Base-by-base conservation (phyloP, 1,140 invertebrate genomes). In the Drosophila suzukii region DNA sequence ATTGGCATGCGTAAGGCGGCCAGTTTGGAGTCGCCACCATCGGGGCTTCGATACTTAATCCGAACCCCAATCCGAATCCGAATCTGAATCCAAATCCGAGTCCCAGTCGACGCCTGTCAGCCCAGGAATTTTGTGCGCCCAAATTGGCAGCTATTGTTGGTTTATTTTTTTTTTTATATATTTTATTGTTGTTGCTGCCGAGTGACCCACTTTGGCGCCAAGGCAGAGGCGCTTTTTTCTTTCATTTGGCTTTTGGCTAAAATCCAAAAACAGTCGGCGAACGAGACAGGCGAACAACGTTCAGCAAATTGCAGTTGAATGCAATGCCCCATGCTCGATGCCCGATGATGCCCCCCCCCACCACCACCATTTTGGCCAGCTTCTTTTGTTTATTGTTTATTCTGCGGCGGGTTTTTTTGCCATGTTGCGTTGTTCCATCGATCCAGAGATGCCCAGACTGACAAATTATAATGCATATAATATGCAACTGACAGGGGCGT, bases 81-180 rank as follows among this genome's bases (percentile, higher is more conserved):
- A 59, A 38, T 32, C n/a, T 7, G 24, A 27, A 0, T 10, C 13
- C 20, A n/a, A 59, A 38, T 59, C 32, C 47, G 74, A 71, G 78
- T 70, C 55, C 66, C 62, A 50, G 75, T 67, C 75, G 82, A 70
- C 62, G 82, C 82, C 82, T 85, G 82, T 85, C 82, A 86, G 75
- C 55, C 70, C 54, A 81, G 85, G 82, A 76, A 86, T 86, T 86
- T 82, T 88, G 55, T 88, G 74, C 61, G 79, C 82, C 82, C 82
- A 86, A 85, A 85, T 85, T 85, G 82, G 82, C 68, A 86, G 78
- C 82, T 86, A 88, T 85, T 85, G 83, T 82, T 63, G 81, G 56
- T 75, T 51, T 61, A 68, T 60, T 47, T 57, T n/a, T 58, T 58
- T 11, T 39, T 66, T 50, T 27, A 27, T 27, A 27, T 27, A 27